phyloP scores from a whole-genome alignment of 2,113 vertebrate genomes.

The Procavia capensis region DNA sequence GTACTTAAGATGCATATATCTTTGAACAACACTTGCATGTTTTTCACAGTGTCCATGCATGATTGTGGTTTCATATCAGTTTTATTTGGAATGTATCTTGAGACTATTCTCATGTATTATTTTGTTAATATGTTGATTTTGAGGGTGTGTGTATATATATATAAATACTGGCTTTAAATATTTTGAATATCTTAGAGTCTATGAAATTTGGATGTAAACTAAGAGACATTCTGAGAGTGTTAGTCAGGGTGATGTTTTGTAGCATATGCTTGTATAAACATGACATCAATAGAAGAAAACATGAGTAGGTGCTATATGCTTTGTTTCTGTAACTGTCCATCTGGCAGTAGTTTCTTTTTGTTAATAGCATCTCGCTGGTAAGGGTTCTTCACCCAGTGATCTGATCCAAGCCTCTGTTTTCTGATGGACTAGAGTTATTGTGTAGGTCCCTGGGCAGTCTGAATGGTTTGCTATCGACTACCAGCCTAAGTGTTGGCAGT shows the following conservation, averaged over 20 bases:
- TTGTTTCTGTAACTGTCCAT: not conserved
- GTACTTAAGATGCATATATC: not conserved
- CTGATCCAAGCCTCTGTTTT: not conserved
- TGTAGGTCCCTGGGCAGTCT: not conserved
- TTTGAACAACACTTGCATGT: not conserved
- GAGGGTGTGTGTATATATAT: not conserved
- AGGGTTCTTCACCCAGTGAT: not conserved
- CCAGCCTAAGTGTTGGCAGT: not conserved
- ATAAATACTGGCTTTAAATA: not conserved
- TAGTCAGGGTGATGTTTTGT: not conserved
- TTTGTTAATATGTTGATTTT: slow-evolving; percentile 13
- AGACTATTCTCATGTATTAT: not conserved
- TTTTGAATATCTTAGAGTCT: not conserved
- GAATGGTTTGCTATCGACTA: not conserved
- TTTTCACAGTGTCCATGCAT: not conserved
- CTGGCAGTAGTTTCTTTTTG: not conserved
- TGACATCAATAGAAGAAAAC: not conserved
- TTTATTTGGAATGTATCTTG: not conserved
- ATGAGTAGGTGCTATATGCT: not conserved
- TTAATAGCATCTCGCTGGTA: not conserved
- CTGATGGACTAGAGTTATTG: not conserved
- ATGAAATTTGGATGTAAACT: not conserved
- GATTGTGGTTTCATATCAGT: not conserved
- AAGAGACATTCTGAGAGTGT: not conserved
- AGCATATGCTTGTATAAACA: not conserved